Base-by-base conservation (phyloP, 2,888 invertebrate genomes). In the Melanchra persicariae region DNA sequence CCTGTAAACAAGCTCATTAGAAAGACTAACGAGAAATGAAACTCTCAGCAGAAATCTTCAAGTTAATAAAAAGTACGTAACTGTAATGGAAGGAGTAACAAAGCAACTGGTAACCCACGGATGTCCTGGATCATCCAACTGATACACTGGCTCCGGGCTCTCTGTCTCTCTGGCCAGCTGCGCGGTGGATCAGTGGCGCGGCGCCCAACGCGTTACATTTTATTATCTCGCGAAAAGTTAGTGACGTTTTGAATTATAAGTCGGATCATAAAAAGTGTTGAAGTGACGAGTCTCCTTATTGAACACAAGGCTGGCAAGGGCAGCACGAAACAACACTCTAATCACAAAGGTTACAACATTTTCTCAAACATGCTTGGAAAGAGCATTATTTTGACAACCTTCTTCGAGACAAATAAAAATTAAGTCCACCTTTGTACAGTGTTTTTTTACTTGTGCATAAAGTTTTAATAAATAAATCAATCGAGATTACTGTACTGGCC, bases 241-340 rank as follows among this genome's bases (percentile, higher is more conserved):
- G 70, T 45, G 61, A 77, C 77, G 52, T 78, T 82, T 81, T 80
- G 73, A 81, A 80, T 81, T 83, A 80, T 77, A 83, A 85, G 80
- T 74, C 72, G 57, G 64, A 83, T 83, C 80, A 70, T 81, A 79
- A 80, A 40, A 81, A 78, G 63, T 66, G 73, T 72, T 72, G 58
- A 68, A 81, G 70, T 70, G 84, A 77, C 63, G 62, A 62, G 55
- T 43, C 10, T 15, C 34, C 30, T 30, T 15, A 22, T 65, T 40
- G 22, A 65, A 22, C 37, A 10, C 22, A 2, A 19, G 12, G 1
- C 3, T 43, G 45, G 45, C 7, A n/a, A n/a, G 45, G 9, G 0
- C n/a, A 47, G 19, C 17, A 45, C 45, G 19, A 45, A 19, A 1
- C 45, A 19, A 9, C n/a, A 47, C n/a, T 47, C 47, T 6, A n/a